phyloP scores from a whole-genome alignment of 92 coral and sea anemone genomes.

The Siderastrea siderea region DNA sequence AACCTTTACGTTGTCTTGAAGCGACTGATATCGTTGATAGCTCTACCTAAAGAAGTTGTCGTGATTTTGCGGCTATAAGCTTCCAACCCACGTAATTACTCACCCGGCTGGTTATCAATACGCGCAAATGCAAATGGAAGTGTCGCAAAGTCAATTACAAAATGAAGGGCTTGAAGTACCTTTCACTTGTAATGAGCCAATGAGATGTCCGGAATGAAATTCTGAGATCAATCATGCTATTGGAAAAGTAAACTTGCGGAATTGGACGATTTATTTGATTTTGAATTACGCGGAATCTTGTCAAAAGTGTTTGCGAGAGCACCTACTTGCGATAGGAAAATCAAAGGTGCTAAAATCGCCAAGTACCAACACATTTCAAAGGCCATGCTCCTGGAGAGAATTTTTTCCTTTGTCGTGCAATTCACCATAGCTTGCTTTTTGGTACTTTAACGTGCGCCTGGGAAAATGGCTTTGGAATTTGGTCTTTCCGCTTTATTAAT shows the following conservation, averaged over 20 bases:
- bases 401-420: not conserved
- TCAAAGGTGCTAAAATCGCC: no score
- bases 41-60: not conserved
- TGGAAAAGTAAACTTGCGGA: constrained; percentile 6
- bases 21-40: not conserved
- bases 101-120: not conserved
- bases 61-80: not conserved
- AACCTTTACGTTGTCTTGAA: not conserved
- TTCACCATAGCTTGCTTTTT: not conserved
- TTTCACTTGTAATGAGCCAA: constrained; percentile 26
- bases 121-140: constrained; percentile 3
- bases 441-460: not conserved
- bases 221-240: constrained; percentile 22
- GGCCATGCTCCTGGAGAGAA: not conserved
- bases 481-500: not conserved
- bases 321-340: no score
- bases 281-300: constrained; percentile 10
- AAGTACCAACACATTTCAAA: constrained; percentile 5
- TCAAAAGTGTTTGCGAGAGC: no score
- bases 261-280: constrained; percentile 27
- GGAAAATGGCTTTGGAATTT: not conserved
- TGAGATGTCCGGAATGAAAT: not conserved
- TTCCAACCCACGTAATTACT: not conserved
- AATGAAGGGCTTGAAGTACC: not conserved
- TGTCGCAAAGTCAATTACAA: not conserved